These are phyloP conservation scores for Nemurella pictetii DNA, from an alignment of 2,888 invertebrate species.

Conservation along the genomic window DNA sequence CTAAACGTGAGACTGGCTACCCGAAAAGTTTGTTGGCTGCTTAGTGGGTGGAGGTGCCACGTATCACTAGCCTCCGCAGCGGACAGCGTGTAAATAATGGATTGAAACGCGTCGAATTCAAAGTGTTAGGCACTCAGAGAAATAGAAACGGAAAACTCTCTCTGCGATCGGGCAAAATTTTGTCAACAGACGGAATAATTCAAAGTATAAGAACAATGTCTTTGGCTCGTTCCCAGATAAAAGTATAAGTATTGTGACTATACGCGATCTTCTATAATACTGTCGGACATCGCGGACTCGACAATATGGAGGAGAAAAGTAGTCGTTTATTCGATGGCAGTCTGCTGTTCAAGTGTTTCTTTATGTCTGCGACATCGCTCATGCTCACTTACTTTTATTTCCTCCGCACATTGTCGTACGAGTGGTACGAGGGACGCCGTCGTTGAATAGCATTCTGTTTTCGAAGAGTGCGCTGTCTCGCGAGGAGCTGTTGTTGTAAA, in stretches of 20 bases:
- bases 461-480: too few relatives aligned
- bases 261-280: background rate
- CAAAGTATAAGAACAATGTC: background rate
- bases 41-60: background rate
- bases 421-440: too few relatives aligned
- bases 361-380: background rate
- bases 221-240: background rate
- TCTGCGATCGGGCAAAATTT: too few relatives aligned
- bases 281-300: background rate
- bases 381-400: background rate
- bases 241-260: too few relatives aligned
- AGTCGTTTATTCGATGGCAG: background rate
- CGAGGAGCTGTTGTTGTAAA: background rate
- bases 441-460: too few relatives aligned
- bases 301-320: background rate
- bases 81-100: too few relatives aligned
- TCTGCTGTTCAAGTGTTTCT: slow-evolving; percentile 22
- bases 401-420: background rate
- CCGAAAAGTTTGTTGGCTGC: background rate
- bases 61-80: too few relatives aligned
- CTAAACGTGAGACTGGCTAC: background rate
- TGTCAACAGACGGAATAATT: background rate
- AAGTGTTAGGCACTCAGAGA: too few relatives aligned
- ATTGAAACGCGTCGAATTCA: too few relatives aligned
- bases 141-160: too few relatives aligned